A percentile compares a stretch with the other conserved stretches of the same genome.
These are phyloP conservation scores for Yponomeuta malinellus DNA, from an alignment of 2,888 invertebrate genomes.

Conservation along the genomic window DNA sequence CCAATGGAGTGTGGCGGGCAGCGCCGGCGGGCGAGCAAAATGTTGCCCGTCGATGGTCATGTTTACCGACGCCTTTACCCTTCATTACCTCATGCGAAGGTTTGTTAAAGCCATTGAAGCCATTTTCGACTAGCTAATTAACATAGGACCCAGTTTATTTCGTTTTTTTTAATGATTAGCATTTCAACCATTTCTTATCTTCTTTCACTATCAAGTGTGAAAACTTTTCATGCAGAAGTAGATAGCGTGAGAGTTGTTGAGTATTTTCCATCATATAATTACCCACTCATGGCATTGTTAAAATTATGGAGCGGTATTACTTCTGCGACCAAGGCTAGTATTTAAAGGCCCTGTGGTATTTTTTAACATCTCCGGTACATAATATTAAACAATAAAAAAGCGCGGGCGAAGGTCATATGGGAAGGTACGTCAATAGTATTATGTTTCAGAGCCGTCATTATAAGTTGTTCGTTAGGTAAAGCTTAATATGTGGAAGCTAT, in stretches of 20 bases:
- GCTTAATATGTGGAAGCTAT: slow-evolving; percentile 44
- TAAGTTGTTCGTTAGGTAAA: slow-evolving; percentile 16
- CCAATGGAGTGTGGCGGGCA: slow-evolving; percentile 24
- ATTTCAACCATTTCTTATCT: background rate
- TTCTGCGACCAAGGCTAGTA: background rate
- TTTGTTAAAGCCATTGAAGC: slow-evolving; percentile 2
- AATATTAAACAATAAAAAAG: background rate
- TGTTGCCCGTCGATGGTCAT: slow-evolving; percentile 21
- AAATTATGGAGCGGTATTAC: background rate
- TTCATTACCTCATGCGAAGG: slow-evolving; percentile 12
- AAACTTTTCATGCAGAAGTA: background rate
- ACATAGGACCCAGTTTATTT: background rate
- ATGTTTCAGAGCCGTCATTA: slow-evolving; percentile 5
- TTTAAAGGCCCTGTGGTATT: background rate
- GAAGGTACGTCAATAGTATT: background rate
- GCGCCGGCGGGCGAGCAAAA: slow-evolving; percentile 21
- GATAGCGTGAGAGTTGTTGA: background rate
- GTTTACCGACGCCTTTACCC: slow-evolving; percentile 16
- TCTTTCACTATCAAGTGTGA: background rate
- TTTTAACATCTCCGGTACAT: background rate
- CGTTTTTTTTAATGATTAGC: background rate
- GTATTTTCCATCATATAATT: background rate
- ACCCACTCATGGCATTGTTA: background rate
- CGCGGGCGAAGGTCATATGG: background rate
- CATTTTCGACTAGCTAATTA: background rate